Evolutionary conservation across 2,888 invertebrate genomes (phyloP).

Genomic region (Proisotoma minuta): DNA sequence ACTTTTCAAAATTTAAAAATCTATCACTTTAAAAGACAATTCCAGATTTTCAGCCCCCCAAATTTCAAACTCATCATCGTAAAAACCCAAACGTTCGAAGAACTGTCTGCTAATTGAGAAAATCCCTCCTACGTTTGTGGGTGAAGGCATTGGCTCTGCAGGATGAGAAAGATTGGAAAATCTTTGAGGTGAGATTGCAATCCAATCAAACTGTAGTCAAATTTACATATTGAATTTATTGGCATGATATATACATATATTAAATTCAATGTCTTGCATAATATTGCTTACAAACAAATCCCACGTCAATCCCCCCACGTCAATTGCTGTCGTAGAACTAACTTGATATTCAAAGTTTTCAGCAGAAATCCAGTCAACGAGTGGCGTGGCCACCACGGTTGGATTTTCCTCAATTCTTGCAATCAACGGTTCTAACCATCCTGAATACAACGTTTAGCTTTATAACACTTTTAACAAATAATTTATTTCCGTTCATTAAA

Average conservation of each 20-base stretch:
- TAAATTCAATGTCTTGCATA: too few species aligned
- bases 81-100: constrained; percentile 15
- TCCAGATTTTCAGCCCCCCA: constrained; percentile 19
- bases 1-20: not conserved
- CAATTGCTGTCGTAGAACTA: constrained; percentile 9
- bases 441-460: not conserved
- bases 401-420: constrained; percentile 14
- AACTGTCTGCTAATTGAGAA: constrained; percentile 13
- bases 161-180: not conserved
- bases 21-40: constrained; percentile 9
- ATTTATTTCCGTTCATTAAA: not conserved
- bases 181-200: not conserved
- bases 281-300: not conserved
- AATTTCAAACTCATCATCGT: constrained; percentile 14
- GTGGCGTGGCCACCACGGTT: constrained; percentile 13
- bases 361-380: constrained; percentile 19
- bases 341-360: constrained; percentile 12
- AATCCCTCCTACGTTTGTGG: constrained; percentile 15
- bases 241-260: too few species aligned
- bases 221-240: too few species aligned
- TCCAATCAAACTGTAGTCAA: constrained; percentile 9
- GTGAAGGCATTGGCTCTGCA: constrained; percentile 14
- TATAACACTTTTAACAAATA: not conserved
- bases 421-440: constrained; percentile 21
- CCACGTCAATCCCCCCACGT: constrained; percentile 17